phyloP scores from a whole-genome alignment of 2,113 vertebrate genomes.

The Forbesichthys agassizii region DNA sequence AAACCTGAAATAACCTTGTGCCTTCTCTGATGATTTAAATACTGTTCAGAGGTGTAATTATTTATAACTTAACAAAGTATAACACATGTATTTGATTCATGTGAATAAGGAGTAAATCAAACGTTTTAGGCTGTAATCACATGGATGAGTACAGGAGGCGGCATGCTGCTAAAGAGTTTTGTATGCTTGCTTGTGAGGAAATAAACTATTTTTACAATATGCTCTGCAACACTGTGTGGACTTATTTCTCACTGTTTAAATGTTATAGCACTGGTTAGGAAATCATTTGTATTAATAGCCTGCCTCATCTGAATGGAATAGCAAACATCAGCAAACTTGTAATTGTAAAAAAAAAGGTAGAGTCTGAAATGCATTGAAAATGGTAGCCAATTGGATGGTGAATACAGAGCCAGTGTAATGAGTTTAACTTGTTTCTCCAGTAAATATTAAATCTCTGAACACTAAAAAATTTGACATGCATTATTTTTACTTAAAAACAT shows the following conservation, averaged over 20 bases:
- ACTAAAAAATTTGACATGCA: no score
- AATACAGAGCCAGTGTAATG: no score
- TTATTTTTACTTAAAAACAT: no score
- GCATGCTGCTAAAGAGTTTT: constrained; percentile 15
- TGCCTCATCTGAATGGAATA: no score
- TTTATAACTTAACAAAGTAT: constrained; percentile 50
- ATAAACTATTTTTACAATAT: constrained; percentile 49
- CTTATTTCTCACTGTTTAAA: constrained; percentile 20
- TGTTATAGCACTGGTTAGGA: constrained; percentile 13
- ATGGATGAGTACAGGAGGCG: constrained; percentile 42
- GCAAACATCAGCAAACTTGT: no score
- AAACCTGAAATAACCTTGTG: constrained; percentile 18
- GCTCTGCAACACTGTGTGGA: constrained; percentile 38
- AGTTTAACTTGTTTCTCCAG: no score
- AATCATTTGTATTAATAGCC: constrained; percentile 14
- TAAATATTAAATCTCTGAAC: no score
- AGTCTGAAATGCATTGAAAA: no score
- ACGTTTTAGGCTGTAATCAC: constrained; percentile 66
- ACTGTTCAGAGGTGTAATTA: constrained; percentile 41
- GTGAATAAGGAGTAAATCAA: constrained; percentile 64
- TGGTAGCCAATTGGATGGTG: no score
- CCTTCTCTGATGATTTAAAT: constrained; percentile 16
- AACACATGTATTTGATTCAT: constrained; percentile 50
- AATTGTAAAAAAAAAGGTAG: no score
- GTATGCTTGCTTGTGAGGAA: constrained; percentile 28